Conservation (phyloP, 2,888 invertebrate genomes). For the Sphaerophoria taeniata region DNA sequence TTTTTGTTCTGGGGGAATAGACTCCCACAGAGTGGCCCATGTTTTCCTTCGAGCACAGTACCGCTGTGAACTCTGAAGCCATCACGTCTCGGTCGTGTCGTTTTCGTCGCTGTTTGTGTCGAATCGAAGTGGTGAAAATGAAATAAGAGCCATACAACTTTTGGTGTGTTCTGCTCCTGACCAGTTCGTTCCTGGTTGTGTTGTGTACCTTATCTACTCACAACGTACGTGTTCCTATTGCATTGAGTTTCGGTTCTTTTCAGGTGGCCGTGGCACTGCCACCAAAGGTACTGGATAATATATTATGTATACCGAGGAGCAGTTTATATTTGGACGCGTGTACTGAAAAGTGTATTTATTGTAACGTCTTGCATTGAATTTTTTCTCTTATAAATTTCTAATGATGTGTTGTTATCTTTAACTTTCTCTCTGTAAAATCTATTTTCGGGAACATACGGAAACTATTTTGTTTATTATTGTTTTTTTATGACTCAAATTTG, state of each 20-base stretch:
- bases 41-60: neutral
- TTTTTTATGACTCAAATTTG: neutral
- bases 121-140: constrained; percentile 41
- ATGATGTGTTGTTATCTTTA: constrained; percentile 44
- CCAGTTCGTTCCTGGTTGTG: constrained; percentile 71
- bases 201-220: constrained; percentile 26
- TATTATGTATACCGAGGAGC: constrained; percentile 71
- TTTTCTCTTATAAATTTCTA: constrained; percentile 16
- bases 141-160: constrained; percentile 57
- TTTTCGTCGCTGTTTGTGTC: neutral
- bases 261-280: constrained; percentile 58
- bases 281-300: constrained; percentile 70
- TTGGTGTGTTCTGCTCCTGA: constrained; percentile 66
- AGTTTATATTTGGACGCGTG: constrained; percentile 74
- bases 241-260: constrained; percentile 61
- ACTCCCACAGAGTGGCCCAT: constrained; percentile 37
- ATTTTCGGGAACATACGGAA: constrained; percentile 30
- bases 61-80: neutral
- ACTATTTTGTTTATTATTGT: constrained; percentile 20
- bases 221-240: constrained; percentile 36
- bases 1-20: neutral
- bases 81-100: neutral
- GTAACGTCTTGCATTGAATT: constrained; percentile 68
- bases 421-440: constrained; percentile 28
- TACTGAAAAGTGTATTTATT: constrained; percentile 69